Percentiles rank a stretch among this genome's conserved stretches.
These are phyloP conservation scores for Dromas ardeola DNA, from an alignment of 2,113 vertebrate species.

Conservation along the genomic window DNA sequence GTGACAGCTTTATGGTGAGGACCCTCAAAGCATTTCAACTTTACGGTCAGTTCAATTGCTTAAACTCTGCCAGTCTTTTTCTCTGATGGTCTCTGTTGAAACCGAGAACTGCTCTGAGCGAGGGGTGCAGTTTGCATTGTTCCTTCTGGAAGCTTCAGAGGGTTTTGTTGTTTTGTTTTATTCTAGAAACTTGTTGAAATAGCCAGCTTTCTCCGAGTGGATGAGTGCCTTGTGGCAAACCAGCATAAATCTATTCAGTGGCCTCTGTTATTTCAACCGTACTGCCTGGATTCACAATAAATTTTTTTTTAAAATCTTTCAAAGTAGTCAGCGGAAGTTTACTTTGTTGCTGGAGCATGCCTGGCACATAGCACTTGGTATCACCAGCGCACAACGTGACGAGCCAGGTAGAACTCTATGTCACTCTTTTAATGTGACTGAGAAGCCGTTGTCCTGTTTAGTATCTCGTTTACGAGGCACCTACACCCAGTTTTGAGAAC, in stretches of 20 bases:
- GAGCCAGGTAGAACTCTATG: background rate
- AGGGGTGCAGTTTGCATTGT: slow-evolving; percentile 4
- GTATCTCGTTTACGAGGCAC: background rate
- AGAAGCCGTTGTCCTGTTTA: background rate
- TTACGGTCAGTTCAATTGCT: background rate
- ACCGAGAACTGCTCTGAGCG: rapidly evolving
- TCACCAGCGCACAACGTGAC: background rate
- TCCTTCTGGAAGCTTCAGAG: slow-evolving; percentile 45
- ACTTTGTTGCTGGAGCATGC: background rate
- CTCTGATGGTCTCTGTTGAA: background rate
- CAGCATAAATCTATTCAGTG: background rate
- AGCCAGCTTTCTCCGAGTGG: background rate
- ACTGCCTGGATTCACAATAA: background rate
- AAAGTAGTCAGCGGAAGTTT: background rate
- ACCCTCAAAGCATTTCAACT: background rate
- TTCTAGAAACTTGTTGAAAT: slow-evolving; percentile 11
- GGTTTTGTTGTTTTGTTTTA: slow-evolving; percentile 8
- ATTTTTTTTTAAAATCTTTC: background rate
- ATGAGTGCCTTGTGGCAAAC: slow-evolving; percentile 8
- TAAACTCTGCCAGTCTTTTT: background rate
- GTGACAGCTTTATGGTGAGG: slow-evolving; percentile 49
- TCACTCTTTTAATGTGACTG: background rate
- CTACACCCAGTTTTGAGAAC: background rate
- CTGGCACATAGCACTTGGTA: background rate
- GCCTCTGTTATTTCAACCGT: background rate